Conservation (phyloP, 2,888 invertebrate genomes). For the Clepsis dumicolana region DNA sequence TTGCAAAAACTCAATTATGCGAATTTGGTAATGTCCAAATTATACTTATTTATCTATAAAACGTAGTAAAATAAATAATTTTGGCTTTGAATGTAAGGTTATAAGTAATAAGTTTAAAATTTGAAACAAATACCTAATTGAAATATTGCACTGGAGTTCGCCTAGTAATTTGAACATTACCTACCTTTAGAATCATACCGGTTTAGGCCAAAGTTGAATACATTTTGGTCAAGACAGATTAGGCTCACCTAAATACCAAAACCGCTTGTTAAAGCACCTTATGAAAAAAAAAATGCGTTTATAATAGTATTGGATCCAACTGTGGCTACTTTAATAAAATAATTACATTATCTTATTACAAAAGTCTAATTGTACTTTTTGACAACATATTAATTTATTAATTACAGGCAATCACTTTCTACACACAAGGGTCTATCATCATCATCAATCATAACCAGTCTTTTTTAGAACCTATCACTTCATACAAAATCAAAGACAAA, state of each 20-base stretch:
- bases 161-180: not conserved
- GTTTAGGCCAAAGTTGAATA: slow-evolving; percentile 12
- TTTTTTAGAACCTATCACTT: too few species aligned
- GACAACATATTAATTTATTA: slow-evolving; percentile 33
- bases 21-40: not conserved
- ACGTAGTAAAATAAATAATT: not conserved
- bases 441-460: too few species aligned
- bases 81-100: not conserved
- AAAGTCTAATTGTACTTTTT: slow-evolving; percentile 41
- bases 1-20: not conserved
- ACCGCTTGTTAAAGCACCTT: slow-evolving; percentile 35
- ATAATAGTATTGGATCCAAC: slow-evolving; percentile 12
- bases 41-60: not conserved
- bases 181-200: not conserved
- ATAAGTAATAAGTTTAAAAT: too few species aligned
- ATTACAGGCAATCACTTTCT: too few species aligned
- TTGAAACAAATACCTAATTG: not conserved
- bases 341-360: slow-evolving; percentile 26
- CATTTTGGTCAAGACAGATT: not conserved
- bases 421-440: too few species aligned
- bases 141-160: not conserved
- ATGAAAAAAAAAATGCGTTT: slow-evolving; percentile 11
- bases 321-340: slow-evolving; percentile 4
- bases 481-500: too few species aligned
- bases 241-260: slow-evolving; percentile 7